A percentile compares a stretch with the other conserved stretches of the same genome.
These are phyloP conservation scores for Troides helena DNA, from an alignment of 2,888 invertebrate genomes.

Conservation along the genomic window DNA sequence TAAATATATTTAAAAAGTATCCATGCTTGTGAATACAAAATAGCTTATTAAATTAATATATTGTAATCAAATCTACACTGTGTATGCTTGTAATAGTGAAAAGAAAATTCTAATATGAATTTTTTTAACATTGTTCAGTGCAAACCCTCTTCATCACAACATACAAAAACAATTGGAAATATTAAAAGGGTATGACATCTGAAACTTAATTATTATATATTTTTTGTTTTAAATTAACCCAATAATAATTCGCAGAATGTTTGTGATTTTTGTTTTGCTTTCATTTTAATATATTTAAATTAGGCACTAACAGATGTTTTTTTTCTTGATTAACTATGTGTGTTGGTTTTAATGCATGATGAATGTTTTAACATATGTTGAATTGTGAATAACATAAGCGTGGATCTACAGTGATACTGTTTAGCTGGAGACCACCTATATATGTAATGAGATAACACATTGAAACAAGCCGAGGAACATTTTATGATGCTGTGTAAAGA, in stretches of 20 bases:
- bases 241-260: background rate
- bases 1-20: background rate
- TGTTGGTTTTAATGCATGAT: background rate
- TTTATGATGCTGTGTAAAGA: background rate
- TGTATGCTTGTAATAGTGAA: background rate
- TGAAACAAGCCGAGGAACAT: background rate
- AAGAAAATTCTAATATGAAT: slow-evolving; percentile 8
- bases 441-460: background rate
- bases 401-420: background rate
- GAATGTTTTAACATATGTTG: background rate
- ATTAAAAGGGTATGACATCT: slow-evolving; percentile 20
- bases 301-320: background rate
- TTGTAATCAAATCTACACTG: background rate
- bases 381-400: background rate
- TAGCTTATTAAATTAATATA: background rate
- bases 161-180: slow-evolving; percentile 17
- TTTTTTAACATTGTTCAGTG: slow-evolving; percentile 26
- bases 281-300: background rate
- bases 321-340: background rate
- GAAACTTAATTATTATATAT: background rate
- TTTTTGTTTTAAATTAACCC: slow-evolving; percentile 1
- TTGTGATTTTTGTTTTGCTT: background rate
- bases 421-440: background rate
- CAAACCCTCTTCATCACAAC: slow-evolving; percentile 12
- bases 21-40: background rate